These are phyloP conservation scores for Callipepla squamata DNA, from an alignment of 2,113 vertebrate genomes.

Conservation along the genomic window DNA sequence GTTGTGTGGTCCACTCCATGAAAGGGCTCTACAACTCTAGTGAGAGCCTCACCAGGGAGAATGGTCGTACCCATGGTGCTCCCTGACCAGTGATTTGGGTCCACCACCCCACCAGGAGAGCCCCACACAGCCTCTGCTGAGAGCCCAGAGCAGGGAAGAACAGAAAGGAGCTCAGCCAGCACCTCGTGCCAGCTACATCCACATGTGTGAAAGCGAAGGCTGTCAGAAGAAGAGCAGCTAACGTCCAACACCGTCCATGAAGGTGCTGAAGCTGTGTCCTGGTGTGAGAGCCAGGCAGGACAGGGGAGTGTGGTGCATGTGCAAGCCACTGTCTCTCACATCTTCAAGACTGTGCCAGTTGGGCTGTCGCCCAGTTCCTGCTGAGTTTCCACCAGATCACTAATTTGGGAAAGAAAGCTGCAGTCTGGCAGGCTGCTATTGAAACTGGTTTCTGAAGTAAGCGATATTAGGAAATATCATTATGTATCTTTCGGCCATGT, in stretches of 20 bases:
- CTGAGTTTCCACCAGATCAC: neutral
- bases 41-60: neutral
- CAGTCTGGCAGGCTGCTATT: neutral
- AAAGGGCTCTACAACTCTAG: neutral
- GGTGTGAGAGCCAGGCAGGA: neutral
- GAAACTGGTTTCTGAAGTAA: neutral
- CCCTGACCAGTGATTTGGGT: neutral
- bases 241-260: neutral
- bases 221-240: neutral
- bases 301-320: accelerated
- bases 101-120: accelerated
- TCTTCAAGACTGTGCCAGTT: neutral
- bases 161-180: neutral
- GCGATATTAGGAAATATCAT: slow-evolving; percentile 2
- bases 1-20: accelerated
- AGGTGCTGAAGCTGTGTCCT: neutral
- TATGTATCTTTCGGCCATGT: neutral
- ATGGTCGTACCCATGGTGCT: neutral
- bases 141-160: accelerated
- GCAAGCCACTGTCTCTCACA: accelerated
- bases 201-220: neutral
- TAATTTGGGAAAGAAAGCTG: slow-evolving; percentile 21
- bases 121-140: neutral
- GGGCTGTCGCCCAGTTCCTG: neutral
- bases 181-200: neutral